Conservation (phyloP, 2,888 invertebrate genomes). For the Folsomia candida region DNA sequence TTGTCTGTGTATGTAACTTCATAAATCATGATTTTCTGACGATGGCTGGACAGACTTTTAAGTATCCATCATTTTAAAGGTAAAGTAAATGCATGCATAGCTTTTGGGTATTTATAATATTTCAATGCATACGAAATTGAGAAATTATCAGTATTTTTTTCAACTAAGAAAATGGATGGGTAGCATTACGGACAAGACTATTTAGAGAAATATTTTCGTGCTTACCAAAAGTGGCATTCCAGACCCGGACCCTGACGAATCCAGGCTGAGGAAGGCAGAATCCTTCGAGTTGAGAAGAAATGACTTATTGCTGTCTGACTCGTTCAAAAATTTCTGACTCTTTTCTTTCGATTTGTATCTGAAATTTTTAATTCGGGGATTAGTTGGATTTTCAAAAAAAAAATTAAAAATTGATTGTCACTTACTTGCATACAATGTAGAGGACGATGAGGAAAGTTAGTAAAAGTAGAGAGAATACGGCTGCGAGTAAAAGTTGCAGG, state of each 20-base stretch:
- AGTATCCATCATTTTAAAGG: background rate
- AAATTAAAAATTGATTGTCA: background rate
- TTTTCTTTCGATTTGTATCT: slow-evolving; percentile 48
- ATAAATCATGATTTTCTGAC: background rate
- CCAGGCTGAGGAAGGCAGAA: slow-evolving; percentile 56
- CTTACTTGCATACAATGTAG: slow-evolving; percentile 45
- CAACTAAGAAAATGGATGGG: background rate
- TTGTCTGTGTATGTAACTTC: too few species aligned
- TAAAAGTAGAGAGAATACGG: slow-evolving; percentile 48
- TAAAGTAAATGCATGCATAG: background rate
- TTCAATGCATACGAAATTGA: background rate
- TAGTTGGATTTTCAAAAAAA: background rate
- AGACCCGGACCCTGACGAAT: slow-evolving; percentile 86
- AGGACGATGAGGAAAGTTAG: slow-evolving; percentile 47
- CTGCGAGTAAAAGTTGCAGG: slow-evolving; percentile 45
- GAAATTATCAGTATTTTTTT: background rate
- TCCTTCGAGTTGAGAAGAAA: slow-evolving; percentile 46
- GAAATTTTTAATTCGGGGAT: background rate
- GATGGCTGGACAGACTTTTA: background rate
- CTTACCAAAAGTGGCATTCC: slow-evolving; percentile 70
- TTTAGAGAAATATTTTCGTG: background rate
- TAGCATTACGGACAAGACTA: too few species aligned
- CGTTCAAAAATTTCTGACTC: slow-evolving; percentile 46
- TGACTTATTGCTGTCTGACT: slow-evolving; percentile 47
- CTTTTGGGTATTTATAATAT: background rate